Conservation (phyloP, 2,888 invertebrate genomes). For the Cylindroiulus punctatus region DNA sequence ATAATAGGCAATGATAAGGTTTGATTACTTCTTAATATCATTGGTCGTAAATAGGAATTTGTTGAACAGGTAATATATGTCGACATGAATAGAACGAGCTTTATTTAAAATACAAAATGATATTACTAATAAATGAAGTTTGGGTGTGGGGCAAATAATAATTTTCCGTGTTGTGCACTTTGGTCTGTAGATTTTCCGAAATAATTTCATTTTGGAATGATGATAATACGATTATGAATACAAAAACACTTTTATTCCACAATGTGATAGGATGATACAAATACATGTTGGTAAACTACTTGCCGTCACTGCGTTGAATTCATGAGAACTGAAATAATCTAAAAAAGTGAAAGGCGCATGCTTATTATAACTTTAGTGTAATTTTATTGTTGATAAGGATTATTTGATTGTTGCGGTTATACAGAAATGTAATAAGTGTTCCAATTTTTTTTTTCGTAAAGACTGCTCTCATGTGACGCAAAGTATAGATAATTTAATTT, state of each 20-base stretch:
- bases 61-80: slow-evolving; percentile 40
- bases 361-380: background rate
- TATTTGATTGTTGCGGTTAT: background rate
- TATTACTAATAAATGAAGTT: slow-evolving; percentile 31
- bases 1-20: slow-evolving; percentile 32
- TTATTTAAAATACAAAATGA: background rate
- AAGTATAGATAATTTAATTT: slow-evolving; percentile 9
- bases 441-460: background rate
- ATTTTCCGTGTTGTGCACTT: slow-evolving; percentile 34
- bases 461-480: background rate
- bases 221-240: background rate
- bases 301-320: background rate
- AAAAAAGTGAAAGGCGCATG: background rate
- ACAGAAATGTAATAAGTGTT: background rate
- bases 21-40: slow-evolving; percentile 35
- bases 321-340: background rate
- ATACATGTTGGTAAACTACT: background rate
- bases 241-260: background rate
- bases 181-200: slow-evolving; percentile 40
- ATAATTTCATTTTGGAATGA: background rate
- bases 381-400: no score
- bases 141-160: slow-evolving; percentile 7
- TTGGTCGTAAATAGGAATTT: slow-evolving; percentile 37
- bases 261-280: background rate
- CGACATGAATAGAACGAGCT: slow-evolving; percentile 28